Percentiles rank a stretch among this genome's conserved stretches.
These are phyloP conservation scores for Pangasius sanitwongsei DNA, from an alignment of 2,797 vertebrate genomes.

Conservation along the genomic window DNA sequence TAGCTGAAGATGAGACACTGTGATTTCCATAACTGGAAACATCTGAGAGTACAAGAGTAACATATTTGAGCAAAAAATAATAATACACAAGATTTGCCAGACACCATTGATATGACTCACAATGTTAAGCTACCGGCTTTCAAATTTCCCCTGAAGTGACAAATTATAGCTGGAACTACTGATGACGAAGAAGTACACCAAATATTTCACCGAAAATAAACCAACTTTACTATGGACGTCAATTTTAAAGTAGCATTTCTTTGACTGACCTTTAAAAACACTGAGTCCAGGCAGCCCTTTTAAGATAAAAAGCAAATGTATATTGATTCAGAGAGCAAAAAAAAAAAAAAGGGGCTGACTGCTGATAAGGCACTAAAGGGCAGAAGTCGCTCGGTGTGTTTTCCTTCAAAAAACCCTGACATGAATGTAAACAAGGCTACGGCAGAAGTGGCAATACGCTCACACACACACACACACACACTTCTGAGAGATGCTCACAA, in stretches of 20 bases:
- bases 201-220: not conserved
- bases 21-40: not conserved
- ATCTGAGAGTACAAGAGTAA: not conserved
- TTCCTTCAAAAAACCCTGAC: constrained; percentile 64
- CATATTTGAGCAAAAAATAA: not conserved
- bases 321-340: constrained; percentile 68
- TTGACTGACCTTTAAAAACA: constrained; percentile 19
- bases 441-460: constrained; percentile 73
- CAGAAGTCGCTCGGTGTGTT: constrained; percentile 71
- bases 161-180: not conserved
- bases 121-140: not conserved
- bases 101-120: not conserved
- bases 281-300: constrained; percentile 37
- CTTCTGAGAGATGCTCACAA: constrained; percentile 70
- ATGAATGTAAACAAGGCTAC: constrained; percentile 73
- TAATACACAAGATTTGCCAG: not conserved
- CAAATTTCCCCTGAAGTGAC: not conserved
- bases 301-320: constrained; percentile 56
- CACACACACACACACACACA: constrained; percentile 40
- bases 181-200: not conserved
- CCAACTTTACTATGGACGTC: constrained; percentile 50
- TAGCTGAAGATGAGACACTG: not conserved
- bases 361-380: constrained; percentile 68
- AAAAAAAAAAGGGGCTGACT: constrained; percentile 72
- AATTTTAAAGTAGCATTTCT: constrained; percentile 23